Evolutionary conservation across 2,888 invertebrate species (phyloP), one percentile per base, ranked within the genome.

Genomic region (Augochlorella aurata): DNA sequence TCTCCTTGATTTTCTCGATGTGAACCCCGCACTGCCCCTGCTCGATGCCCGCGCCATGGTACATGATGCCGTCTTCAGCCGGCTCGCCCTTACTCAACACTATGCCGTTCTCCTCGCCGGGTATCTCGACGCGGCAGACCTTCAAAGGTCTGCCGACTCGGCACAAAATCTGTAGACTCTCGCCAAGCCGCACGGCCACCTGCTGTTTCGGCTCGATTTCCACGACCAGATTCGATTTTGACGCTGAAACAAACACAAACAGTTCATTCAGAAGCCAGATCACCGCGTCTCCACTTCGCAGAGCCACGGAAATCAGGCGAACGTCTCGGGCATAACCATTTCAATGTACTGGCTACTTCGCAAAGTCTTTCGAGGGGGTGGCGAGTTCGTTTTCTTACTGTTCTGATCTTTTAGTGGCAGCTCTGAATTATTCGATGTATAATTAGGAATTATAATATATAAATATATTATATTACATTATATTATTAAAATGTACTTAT

Each of bases 11-110:
- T 77, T 94, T 94, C 80, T 95, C 94, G 82, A 97, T 96, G 77
- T 94, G 94, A 7, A 96, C 96, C 2, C 97, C 97, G 89, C 97
- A 97, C 87, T 97, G 95, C 0, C 97, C 97, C 1, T 93, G 92
- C 90, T 95, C 94, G 0, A 95, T 85, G 2, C 95, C 95, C 1
- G 91, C 91, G 10, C 95, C 95, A 74, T 90, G 93, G 88, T 95
- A 95, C 58, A 89, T 90, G 77, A 93, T 92, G 5, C 91, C 91
- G 29, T 92, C 91, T 18, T 90, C 90, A 9, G 90, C 29, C 1
- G 77, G 72, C 67, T 90, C 90, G 21, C 84, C 82, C n/a, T 85
- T 81, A 3, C 79, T 79, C 24, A 86, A 61, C 7, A 90, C 84
- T 24, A 88, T 82, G 38, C 88, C 85, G 29, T 79, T 81, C 1